Evolutionary conservation across 2,797 vertebrate genomes (phyloP).

Genomic region (Momotus momota): DNA sequence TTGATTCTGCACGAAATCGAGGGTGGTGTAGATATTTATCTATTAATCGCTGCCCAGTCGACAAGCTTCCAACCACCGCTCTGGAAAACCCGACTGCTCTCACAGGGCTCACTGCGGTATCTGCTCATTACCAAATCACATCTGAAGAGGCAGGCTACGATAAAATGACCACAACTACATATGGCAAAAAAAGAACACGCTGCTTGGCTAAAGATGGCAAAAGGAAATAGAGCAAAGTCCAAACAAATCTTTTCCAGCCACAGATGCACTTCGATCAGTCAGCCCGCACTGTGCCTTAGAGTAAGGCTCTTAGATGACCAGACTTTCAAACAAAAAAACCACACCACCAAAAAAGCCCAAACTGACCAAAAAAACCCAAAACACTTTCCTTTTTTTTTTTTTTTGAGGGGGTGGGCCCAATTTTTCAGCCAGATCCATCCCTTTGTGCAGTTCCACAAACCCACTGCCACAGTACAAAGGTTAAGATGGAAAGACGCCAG

Average conservation of each 20-base stretch:
- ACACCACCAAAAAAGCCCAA: too few relatives aligned
- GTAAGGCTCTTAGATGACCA: background rate
- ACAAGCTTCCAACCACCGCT: background rate
- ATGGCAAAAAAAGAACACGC: background rate
- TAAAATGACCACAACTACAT: background rate
- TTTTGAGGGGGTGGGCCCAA: background rate
- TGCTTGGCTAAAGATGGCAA: background rate
- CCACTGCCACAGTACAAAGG: background rate
- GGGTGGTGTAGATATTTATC: background rate
- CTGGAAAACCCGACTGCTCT: background rate
- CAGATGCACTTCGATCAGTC: background rate
- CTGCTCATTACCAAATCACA: background rate
- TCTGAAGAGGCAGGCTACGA: background rate
- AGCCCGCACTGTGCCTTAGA: background rate
- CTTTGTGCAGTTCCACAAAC: background rate
- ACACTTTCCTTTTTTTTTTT: background rate
- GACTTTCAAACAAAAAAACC: background rate
- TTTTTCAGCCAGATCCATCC: background rate
- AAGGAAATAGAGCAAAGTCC: background rate
- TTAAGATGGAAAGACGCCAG: background rate
- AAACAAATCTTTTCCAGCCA: background rate
- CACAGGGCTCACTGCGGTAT: background rate
- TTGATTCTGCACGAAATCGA: background rate
- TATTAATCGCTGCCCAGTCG: background rate
- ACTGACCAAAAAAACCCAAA: background rate